Percentiles rank a stretch among this genome's conserved stretches.
Conservation (phyloP, 2,888 invertebrate genomes). For the Catocala fraxini region DNA sequence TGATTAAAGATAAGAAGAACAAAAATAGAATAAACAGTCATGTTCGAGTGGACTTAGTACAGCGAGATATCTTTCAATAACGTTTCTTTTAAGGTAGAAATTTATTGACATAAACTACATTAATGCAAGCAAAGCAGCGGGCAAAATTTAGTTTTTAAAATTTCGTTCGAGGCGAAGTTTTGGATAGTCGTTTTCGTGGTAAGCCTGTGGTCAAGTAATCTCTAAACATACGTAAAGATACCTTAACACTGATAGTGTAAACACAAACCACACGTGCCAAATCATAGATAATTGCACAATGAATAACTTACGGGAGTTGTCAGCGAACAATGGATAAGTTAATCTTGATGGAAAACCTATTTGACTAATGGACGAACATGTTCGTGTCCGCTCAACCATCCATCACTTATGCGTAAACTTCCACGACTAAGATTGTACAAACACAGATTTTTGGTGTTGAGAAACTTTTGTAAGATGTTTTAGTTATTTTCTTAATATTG, state of each 20-base stretch:
- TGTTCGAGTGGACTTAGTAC: too few species aligned
- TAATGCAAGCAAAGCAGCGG: too few species aligned
- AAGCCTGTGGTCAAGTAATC: too few species aligned
- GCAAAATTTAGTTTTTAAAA: too few species aligned
- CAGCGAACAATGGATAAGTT: constrained; percentile 62
- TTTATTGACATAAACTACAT: too few species aligned
- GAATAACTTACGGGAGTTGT: constrained; percentile 48
- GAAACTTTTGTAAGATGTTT: neutral
- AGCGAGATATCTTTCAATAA: too few species aligned
- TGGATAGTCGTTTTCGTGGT: too few species aligned
- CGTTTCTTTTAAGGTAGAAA: too few species aligned
- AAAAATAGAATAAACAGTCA: too few species aligned
- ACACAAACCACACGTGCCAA: constrained; percentile 4
- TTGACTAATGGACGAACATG: constrained; percentile 70
- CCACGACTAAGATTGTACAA: constrained; percentile 13
- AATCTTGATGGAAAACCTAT: constrained; percentile 78
- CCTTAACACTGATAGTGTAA: neutral
- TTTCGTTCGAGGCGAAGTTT: too few species aligned
- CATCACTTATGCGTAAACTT: constrained; percentile 55
- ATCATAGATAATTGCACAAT: constrained; percentile 10
- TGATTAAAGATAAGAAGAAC: too few species aligned
- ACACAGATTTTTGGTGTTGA: constrained; percentile 2
- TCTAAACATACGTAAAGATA: too few species aligned
- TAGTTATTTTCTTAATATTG: neutral
- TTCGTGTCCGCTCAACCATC: constrained; percentile 49